Percentiles rank a stretch among this genome's conserved stretches.
These are phyloP conservation scores for Xylophagus ater DNA, from an alignment of 2,888 invertebrate species.

Conservation along the genomic window DNA sequence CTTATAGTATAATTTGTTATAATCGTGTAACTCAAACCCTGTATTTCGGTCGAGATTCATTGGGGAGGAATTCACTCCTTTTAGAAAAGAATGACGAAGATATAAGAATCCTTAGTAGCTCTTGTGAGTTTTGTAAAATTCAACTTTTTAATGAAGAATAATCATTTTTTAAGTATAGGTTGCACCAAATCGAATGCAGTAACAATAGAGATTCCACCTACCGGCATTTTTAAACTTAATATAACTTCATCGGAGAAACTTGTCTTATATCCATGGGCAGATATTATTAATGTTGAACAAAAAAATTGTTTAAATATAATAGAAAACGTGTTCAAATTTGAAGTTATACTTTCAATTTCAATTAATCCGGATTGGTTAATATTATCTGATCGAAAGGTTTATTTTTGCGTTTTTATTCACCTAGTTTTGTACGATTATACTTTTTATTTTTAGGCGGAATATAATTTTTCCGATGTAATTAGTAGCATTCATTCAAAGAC, in stretches of 20 bases:
- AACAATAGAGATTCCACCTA: conserved; percentile 51
- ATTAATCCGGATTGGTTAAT: conserved; percentile 21
- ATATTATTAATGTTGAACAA: conserved; percentile 8
- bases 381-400: conserved; percentile 1
- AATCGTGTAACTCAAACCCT: conserved; percentile 46
- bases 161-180: conserved; percentile 1
- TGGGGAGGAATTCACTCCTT: conserved; percentile 77
- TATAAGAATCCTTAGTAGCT: conserved; percentile 42
- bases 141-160: background rate
- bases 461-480: conserved; percentile 21
- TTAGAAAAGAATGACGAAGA: conserved; percentile 41
- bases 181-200: conserved; percentile 30
- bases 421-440: too few species aligned
- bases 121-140: conserved; percentile 35
- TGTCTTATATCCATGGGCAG: conserved; percentile 31
- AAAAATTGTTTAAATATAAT: conserved; percentile 4
- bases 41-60: conserved; percentile 74
- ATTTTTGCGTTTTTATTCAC: background rate
- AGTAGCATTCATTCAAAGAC: conserved; percentile 2
- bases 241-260: conserved; percentile 25
- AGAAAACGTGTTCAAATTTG: conserved; percentile 13
- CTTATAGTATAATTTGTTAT: conserved; percentile 73
- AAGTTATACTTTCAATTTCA: conserved; percentile 13
- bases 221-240: conserved; percentile 44
- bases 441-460: conserved; percentile 23